phyloP scores from a whole-genome alignment of 2,113 vertebrate species.

The Chunga burmeisteri region DNA sequence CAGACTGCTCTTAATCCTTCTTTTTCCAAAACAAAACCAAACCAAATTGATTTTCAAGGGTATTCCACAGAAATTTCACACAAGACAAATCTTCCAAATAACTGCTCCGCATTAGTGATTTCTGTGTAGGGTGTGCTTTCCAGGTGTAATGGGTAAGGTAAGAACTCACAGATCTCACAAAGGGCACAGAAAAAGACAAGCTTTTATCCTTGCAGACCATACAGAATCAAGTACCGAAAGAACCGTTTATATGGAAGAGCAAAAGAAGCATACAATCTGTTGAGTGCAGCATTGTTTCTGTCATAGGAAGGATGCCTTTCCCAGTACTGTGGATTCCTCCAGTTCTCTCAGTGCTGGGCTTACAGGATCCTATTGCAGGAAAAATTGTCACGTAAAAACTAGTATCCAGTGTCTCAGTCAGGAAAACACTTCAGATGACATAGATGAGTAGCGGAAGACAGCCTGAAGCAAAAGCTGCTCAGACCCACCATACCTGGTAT shows the following conservation, averaged over 20 bases:
- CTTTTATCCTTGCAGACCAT: neutral
- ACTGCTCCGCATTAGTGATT: neutral
- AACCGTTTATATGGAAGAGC: neutral
- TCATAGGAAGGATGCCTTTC: neutral
- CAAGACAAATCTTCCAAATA: neutral
- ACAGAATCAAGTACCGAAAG: neutral
- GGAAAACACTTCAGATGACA: neutral
- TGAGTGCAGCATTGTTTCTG: fast-evolving
- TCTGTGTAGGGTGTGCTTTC: neutral
- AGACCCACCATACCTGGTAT: neutral
- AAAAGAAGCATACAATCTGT: neutral
- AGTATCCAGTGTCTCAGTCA: neutral
- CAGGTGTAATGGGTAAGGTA: fast-evolving
- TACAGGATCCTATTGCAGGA: neutral
- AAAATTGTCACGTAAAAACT: neutral
- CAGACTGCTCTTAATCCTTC: neutral
- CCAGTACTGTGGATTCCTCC: neutral
- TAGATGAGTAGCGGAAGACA: neutral
- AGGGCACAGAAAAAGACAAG: neutral
- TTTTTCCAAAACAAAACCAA: neutral
- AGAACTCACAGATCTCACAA: neutral
- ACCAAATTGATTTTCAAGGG: neutral
- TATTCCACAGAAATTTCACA: neutral
- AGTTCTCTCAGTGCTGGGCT: neutral
- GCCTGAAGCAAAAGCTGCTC: neutral